Conservation (phyloP, 2,888 invertebrate species). For the Mactromeris polynyma region DNA sequence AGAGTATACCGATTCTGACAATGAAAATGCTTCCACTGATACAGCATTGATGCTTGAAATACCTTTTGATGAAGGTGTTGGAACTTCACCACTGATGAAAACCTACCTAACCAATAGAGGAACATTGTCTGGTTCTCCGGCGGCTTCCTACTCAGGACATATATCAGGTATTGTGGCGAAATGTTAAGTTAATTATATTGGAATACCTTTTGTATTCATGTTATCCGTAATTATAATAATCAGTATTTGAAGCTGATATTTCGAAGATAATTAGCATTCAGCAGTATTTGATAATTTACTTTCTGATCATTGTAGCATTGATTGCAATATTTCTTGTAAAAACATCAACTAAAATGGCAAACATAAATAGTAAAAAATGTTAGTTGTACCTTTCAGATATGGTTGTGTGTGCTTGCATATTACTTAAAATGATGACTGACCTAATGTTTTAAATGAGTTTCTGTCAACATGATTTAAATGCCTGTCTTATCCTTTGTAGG, state of each 20-base stretch:
- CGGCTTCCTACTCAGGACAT: neutral
- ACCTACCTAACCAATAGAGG: slow-evolving; percentile 32
- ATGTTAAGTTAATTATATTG: too few species aligned
- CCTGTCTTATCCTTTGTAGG: slow-evolving; percentile 20
- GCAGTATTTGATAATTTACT: too few species aligned
- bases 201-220: too few species aligned
- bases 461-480: neutral
- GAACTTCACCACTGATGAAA: slow-evolving; percentile 48
- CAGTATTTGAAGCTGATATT: too few species aligned
- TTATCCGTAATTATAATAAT: too few species aligned
- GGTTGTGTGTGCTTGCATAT: neutral
- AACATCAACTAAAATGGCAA: too few species aligned
- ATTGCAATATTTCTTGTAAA: too few species aligned
- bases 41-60: slow-evolving; percentile 57
- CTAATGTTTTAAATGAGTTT: too few species aligned
- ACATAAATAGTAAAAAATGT: too few species aligned
- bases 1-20: slow-evolving; percentile 39
- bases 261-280: too few species aligned
- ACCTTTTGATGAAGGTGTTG: slow-evolving; percentile 74
- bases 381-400: neutral
- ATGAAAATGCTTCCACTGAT: neutral
- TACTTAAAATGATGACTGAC: too few species aligned
- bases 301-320: too few species aligned
- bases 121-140: neutral
- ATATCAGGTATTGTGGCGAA: slow-evolving; percentile 26